Conservation (phyloP, 2,113 vertebrate genomes). For the Amazona vittata region DNA sequence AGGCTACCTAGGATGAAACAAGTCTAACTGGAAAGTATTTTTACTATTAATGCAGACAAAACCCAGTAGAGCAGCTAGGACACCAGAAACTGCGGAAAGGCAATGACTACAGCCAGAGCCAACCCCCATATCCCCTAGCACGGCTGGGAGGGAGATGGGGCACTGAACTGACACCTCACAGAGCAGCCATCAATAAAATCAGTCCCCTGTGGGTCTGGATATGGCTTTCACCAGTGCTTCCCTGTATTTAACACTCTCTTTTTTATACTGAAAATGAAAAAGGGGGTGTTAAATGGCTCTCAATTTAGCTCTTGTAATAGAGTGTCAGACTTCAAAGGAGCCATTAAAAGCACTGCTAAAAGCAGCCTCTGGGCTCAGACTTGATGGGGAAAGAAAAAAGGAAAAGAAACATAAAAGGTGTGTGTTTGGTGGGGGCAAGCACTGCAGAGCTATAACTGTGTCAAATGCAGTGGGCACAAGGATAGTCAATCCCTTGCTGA, state of each 20-base stretch:
- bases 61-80: neutral
- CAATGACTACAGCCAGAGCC: neutral
- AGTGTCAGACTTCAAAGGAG: slow-evolving; percentile 15
- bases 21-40: neutral
- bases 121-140: accelerated
- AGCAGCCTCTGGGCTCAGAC: neutral
- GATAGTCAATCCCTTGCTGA: neutral
- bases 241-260: neutral
- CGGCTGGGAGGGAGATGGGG: accelerated
- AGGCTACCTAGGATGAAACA: neutral
- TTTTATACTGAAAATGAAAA: neutral
- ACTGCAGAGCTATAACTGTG: neutral
- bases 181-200: neutral
- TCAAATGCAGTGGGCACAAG: neutral
- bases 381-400: neutral
- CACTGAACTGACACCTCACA: neutral
- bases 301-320: neutral
- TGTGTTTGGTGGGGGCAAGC: neutral
- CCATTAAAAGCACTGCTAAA: slow-evolving; percentile 4
- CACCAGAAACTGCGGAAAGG: neutral
- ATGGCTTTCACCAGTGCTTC: neutral
- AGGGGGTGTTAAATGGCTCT: neutral
- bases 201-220: neutral
- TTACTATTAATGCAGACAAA: neutral
- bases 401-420: neutral